Base-by-base conservation (phyloP, 1,140 invertebrate genomes). In the Carposina sasakii region DNA sequence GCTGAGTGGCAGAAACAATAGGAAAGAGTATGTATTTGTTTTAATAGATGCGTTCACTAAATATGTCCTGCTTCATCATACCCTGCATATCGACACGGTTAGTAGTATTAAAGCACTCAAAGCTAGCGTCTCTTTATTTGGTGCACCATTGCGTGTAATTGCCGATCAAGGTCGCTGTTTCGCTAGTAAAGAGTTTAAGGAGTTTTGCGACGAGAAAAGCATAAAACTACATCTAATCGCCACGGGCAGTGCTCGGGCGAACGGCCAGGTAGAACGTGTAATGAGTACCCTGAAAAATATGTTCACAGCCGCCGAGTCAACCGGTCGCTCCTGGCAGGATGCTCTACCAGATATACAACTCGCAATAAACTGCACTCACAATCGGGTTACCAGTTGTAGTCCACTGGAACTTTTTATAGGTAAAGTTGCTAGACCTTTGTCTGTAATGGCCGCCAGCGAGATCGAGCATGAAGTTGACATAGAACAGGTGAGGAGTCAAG, bases 381-480 rank as follows among this genome's bases (percentile, higher is more conserved):
- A 37, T 37, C 34, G 34, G 5, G 56, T 67, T 2, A 67, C 58
- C 0, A 60, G 61, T 23, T 30, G 47, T 10, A 57, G 54, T 47
- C 57, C 65, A 24, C 40, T 70, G 26, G 58, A 70, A 44, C 30
- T 70, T 15, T 24, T 67, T 30, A 48, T 62, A n/a, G 63, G 63
- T 20, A 65, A 59, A 42, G 54, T 61, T n/a, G 63, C 62, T 33
- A 54, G 63, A 44, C 67, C 60, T 20, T 51, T 59, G 17, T 53
- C 40, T 26, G 46, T 67, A 39, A 45, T 58, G 45, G 16, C 49
- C 28, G 15, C 42, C 24, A 26, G 19, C 47, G 47, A 56, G 16
- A 43, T 21, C 16, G 44, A 47, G 4, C 3, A 12, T 3, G 20
- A 21, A 12, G 17, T 36, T 15, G 20, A 47, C 20, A 8, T 37